Evolutionary conservation across 1,140 invertebrate genomes (phyloP).

Genomic region (Rhagoletis zephyria): DNA sequence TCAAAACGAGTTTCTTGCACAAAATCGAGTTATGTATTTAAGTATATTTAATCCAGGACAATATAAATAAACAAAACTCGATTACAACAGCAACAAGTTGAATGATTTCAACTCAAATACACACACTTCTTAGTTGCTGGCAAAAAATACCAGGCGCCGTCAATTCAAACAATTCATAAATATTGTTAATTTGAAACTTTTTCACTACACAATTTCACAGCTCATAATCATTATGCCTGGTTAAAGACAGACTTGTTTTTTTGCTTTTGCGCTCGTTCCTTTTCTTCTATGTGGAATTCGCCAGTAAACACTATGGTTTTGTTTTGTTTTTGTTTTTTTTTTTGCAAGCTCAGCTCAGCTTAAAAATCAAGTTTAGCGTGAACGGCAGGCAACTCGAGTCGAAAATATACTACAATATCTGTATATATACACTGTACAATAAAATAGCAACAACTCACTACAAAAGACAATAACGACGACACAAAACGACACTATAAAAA

Average conservation of each 20-base stretch:
- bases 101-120: slow-evolving; percentile 37
- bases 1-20: slow-evolving; percentile 2
- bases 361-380: slow-evolving; percentile 70
- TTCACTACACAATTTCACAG: slow-evolving; percentile 48
- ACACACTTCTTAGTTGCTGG: neutral
- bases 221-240: neutral
- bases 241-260: slow-evolving; percentile 50
- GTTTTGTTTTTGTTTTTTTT: slow-evolving; percentile 54
- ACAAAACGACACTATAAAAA: slow-evolving; percentile 5
- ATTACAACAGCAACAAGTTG: slow-evolving; percentile 49
- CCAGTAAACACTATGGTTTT: slow-evolving; percentile 56
- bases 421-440: neutral
- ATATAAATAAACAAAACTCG: slow-evolving; percentile 71
- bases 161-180: slow-evolving; percentile 42
- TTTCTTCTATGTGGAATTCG: slow-evolving; percentile 55
- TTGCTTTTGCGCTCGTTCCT: slow-evolving; percentile 42
- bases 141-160: slow-evolving; percentile 7
- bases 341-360: slow-evolving; percentile 71
- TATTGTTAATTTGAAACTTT: slow-evolving; percentile 48
- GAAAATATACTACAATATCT: slow-evolving; percentile 6
- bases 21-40: slow-evolving; percentile 52
- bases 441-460: slow-evolving; percentile 56
- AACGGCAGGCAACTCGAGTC: slow-evolving; percentile 56
- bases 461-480: slow-evolving; percentile 61
- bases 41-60: slow-evolving; percentile 73